These are phyloP conservation scores for Brenthis hecate DNA, from an alignment of 2,888 invertebrate genomes.

Conservation along the genomic window DNA sequence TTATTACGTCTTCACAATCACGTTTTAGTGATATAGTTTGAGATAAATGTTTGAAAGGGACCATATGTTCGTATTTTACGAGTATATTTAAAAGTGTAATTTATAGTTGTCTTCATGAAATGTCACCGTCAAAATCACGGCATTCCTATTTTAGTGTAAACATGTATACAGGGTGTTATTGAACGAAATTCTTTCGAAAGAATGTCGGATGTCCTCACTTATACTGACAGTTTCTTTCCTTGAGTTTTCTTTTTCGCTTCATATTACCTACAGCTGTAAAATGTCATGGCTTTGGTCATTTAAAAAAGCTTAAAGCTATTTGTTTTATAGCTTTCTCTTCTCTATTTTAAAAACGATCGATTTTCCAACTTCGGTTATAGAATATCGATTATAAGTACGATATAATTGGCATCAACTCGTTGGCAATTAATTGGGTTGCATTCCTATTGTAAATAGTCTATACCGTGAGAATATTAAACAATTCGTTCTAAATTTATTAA, in stretches of 20 bases:
- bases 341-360: constrained; percentile 1
- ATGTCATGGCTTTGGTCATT: too few relatives aligned
- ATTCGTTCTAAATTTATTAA: too few relatives aligned
- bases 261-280: too few relatives aligned
- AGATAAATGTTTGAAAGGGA: constrained; percentile 13
- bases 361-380: background rate
- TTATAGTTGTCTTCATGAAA: constrained; percentile 12
- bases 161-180: constrained; percentile 15
- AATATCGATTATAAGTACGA: constrained; percentile 40
- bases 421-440: constrained; percentile 52
- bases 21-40: background rate
- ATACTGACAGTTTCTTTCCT: constrained; percentile 22
- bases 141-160: constrained; percentile 18
- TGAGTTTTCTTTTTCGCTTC: background rate
- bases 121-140: constrained; percentile 8
- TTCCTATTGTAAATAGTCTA: constrained; percentile 42
- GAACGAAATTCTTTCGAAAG: constrained; percentile 22
- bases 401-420: constrained; percentile 53
- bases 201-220: constrained; percentile 25
- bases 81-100: constrained; percentile 8
- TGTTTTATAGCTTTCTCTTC: constrained; percentile 6
- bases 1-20: constrained; percentile 9
- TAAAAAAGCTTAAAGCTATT: background rate
- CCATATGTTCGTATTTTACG: background rate
- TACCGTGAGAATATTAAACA: constrained; percentile 47